These are phyloP conservation scores for Acropternis orthonyx DNA, from an alignment of 2,797 vertebrate species.

Conservation along the genomic window DNA sequence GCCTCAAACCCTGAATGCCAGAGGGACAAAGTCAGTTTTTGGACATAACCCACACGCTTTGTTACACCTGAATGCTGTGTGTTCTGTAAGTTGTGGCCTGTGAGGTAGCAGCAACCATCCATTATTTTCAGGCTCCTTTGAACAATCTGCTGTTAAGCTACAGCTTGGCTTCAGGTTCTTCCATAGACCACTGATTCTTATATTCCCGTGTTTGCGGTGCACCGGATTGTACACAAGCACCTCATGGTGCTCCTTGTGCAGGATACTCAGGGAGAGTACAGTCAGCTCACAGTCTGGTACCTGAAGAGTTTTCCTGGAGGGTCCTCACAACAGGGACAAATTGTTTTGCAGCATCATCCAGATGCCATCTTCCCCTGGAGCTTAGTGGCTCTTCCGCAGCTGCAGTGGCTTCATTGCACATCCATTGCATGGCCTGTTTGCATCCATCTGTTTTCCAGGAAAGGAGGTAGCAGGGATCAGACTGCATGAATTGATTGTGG, in stretches of 20 bases:
- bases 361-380: not conserved
- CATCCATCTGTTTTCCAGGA: not conserved
- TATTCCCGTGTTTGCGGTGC: not conserved
- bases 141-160: not conserved
- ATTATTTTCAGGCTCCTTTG: not conserved
- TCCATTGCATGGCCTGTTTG: fast-evolving
- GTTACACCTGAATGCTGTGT: not conserved
- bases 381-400: not conserved
- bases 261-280: not conserved
- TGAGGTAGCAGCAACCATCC: not conserved
- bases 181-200: not conserved
- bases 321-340: not conserved
- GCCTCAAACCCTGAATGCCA: not conserved
- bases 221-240: not conserved
- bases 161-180: not conserved
- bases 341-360: not conserved
- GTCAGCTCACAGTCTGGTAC: fast-evolving
- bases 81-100: not conserved
- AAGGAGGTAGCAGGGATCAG: not conserved
- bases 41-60: fast-evolving
- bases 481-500: fast-evolving
- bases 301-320: not conserved
- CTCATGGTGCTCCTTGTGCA: not conserved
- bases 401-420: not conserved
- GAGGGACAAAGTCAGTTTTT: not conserved